Evolutionary conservation across 30 jellyfish, hydroid and myxozoan genomes (phyloP).

Genomic region (Cassiopea xamachana): DNA sequence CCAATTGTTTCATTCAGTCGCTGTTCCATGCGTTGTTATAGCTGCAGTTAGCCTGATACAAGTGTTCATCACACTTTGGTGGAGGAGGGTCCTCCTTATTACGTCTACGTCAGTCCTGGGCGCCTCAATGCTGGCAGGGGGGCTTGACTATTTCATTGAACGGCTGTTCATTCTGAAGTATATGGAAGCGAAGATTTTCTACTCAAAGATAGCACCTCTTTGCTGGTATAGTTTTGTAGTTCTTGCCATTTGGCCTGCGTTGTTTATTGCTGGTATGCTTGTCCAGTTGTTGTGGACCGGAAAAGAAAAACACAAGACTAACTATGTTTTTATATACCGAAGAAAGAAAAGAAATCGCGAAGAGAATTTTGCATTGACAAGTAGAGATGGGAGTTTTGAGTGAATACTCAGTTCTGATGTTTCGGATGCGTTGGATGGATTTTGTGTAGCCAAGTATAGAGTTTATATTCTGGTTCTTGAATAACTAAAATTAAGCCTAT

Average conservation of each 20-base stretch:
- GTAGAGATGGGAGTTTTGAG: slow-evolving; percentile 1
- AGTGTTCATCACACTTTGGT: slow-evolving; percentile 95
- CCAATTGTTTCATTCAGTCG: slow-evolving; percentile 73
- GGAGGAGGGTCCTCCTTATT: slow-evolving; percentile 92
- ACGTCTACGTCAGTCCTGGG: slow-evolving; percentile 80
- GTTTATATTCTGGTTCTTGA: background rate
- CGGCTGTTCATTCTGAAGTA: slow-evolving; percentile 79
- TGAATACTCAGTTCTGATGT: background rate
- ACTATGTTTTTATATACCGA: slow-evolving; percentile 78
- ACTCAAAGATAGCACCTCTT: slow-evolving; percentile 79
- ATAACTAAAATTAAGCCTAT: background rate
- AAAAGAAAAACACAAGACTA: slow-evolving; percentile 87
- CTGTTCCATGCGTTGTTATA: slow-evolving; percentile 86
- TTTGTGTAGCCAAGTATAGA: background rate
- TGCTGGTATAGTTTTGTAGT: slow-evolving; percentile 95
- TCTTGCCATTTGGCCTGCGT: slow-evolving; percentile 79
- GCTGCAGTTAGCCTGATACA: slow-evolving; percentile 81
- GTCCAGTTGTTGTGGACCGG: slow-evolving; percentile 95
- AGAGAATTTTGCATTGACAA: slow-evolving; percentile 52
- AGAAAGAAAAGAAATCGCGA: slow-evolving; percentile 59
- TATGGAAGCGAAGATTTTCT: slow-evolving; percentile 85
- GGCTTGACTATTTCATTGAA: slow-evolving; percentile 91
- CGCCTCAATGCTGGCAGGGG: slow-evolving; percentile 81
- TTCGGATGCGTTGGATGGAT: background rate
- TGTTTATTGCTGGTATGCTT: slow-evolving; percentile 79